Conservation (phyloP, 2,888 invertebrate species). For the Sesia apiformis region DNA sequence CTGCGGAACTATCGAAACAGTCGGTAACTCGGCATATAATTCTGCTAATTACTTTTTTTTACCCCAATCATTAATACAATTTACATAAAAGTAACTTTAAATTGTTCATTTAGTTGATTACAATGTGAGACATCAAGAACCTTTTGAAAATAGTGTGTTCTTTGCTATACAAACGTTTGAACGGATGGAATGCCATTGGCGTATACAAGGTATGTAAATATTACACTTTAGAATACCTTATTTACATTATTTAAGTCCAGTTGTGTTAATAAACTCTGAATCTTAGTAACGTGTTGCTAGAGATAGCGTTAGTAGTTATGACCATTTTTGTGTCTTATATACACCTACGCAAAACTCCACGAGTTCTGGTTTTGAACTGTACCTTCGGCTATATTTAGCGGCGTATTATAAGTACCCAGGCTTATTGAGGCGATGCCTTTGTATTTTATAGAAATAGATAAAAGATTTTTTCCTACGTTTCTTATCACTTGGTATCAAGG, state of each 20-base stretch:
- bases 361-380: constrained; percentile 9
- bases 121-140: constrained; percentile 17
- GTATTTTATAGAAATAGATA: too few species aligned
- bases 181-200: constrained; percentile 49
- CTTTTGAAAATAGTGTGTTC: constrained; percentile 22
- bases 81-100: not conserved
- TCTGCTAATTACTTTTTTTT: too few species aligned
- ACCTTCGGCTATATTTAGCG: constrained; percentile 17
- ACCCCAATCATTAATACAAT: constrained; percentile 11
- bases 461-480: too few species aligned
- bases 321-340: constrained; percentile 3
- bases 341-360: constrained; percentile 22
- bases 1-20: constrained; percentile 6
- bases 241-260: not conserved
- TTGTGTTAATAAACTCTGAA: too few species aligned
- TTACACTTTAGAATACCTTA: not conserved
- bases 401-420: not conserved
- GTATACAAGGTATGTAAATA: constrained; percentile 33
- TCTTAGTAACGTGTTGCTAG: not conserved
- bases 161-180: constrained; percentile 22
- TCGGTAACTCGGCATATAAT: too few species aligned
- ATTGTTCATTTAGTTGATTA: not conserved
- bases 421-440: too few species aligned
- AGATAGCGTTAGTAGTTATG: not conserved
- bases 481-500: too few species aligned